Conservation (phyloP, 2,797 vertebrate species). For the Epinephelus malabaricus region DNA sequence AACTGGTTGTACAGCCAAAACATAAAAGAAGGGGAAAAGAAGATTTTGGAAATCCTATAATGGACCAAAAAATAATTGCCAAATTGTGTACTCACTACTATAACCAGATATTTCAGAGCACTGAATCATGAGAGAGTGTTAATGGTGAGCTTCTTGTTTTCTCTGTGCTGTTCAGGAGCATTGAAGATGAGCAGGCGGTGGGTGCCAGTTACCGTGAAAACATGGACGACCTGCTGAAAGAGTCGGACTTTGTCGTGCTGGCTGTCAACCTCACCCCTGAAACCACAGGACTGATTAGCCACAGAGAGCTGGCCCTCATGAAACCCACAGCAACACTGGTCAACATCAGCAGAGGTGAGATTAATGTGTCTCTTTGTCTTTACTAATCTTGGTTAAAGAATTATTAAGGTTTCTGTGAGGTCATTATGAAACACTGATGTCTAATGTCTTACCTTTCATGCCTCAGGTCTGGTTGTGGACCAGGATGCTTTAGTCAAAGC, state of each 20-base stretch:
- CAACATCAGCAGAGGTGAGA: slow-evolving; percentile 87
- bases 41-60: too few species aligned
- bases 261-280: slow-evolving; percentile 81
- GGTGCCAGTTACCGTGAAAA: slow-evolving; percentile 85
- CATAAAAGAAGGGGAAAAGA: too few species aligned
- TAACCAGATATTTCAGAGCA: neutral
- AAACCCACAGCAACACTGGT: slow-evolving; percentile 84
- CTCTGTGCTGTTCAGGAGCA: slow-evolving; percentile 70
- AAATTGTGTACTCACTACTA: too few species aligned
- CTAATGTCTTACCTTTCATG: neutral
- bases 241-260: slow-evolving; percentile 88
- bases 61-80: too few species aligned
- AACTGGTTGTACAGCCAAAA: too few species aligned
- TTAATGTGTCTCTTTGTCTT: neutral
- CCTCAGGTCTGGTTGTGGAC: slow-evolving; percentile 85
- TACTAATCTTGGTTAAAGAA: neutral
- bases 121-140: neutral
- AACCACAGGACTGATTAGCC: slow-evolving; percentile 82
- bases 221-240: slow-evolving; percentile 85
- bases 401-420: neutral
- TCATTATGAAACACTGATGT: neutral
- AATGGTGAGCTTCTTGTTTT: neutral
- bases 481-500: slow-evolving; percentile 87
- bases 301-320: slow-evolving; percentile 85
- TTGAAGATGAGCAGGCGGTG: slow-evolving; percentile 83